Conservation (phyloP, 2,888 invertebrate genomes). For the Pterostichus niger region DNA sequence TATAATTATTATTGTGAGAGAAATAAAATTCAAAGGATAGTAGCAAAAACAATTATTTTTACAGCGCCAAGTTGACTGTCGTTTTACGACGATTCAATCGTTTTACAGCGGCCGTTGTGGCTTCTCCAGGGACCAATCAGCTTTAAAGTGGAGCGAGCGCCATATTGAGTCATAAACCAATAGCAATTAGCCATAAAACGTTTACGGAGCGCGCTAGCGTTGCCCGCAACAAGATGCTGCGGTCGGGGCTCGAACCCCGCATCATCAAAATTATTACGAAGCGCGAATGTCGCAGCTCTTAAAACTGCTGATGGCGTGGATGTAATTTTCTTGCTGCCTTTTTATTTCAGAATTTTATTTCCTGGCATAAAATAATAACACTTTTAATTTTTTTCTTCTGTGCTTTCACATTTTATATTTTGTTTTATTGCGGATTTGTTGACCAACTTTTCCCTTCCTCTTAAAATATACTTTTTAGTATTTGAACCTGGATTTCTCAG, state of each 20-base stretch:
- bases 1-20: not conserved
- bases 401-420: constrained; percentile 22
- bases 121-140: constrained; percentile 76
- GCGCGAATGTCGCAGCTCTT: constrained; percentile 38
- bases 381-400: constrained; percentile 54
- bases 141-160: constrained; percentile 77
- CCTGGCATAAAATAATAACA: constrained; percentile 63
- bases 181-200: constrained; percentile 78
- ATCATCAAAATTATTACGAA: constrained; percentile 57
- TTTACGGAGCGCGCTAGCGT: constrained; percentile 72
- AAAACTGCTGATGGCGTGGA: constrained; percentile 21
- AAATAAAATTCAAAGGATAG: constrained; percentile 14
- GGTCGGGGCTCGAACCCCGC: constrained; percentile 27
- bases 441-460: constrained; percentile 9
- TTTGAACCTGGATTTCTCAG: too few relatives aligned
- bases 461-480: too few relatives aligned
- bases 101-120: constrained; percentile 61
- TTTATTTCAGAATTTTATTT: constrained; percentile 63
- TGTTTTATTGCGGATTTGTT: constrained; percentile 31
- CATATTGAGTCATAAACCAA: constrained; percentile 78
- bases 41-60: constrained; percentile 70
- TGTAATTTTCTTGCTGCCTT: constrained; percentile 55
- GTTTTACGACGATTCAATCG: constrained; percentile 72
- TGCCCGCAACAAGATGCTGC: constrained; percentile 63
- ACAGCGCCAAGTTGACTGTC: constrained; percentile 72